Base-by-base conservation (phyloP, 1,140 invertebrate species). In the Drosophila nannoptera region DNA sequence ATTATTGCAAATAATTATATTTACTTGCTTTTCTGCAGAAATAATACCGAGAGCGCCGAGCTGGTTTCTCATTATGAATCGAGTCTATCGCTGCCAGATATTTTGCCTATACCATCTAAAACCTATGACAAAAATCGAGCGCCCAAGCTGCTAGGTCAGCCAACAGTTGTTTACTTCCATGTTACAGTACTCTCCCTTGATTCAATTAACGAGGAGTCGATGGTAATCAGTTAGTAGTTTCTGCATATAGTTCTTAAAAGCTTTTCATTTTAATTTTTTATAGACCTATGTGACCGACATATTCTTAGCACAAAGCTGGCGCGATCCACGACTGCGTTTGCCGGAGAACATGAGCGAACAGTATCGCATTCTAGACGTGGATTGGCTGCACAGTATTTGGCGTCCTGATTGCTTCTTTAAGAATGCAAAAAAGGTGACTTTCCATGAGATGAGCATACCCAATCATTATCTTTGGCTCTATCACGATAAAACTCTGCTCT, bases 311-410 rank as follows among this genome's bases (percentile, higher is more conserved):
- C 96, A 97, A 92, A 96, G 94, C 80, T 97, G 96, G 96, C 91
- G 96, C 29, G 96, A 97, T 91, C 94, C 95, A 64, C 92, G 96
- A 59, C 91, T 97, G 40, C 92, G 95, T 61, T 90, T 97, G 59
- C 96, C 96, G 33, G 95, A 96, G 89, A 97, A 97, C 89, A 97
- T 97, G 96, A 96, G 95, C 62, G 95, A 96, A 87, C 95, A 97
- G 77, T 97, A 97, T 89, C 91, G 96, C 62, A 96, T 97, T 81
- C 90, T 97, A 55, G 95, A 97, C 88, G 96, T 97, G 16, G 95
- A 95, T 74, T 97, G 96, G 96, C 90, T 97, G 73, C 95, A 96
- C 89, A 94, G 93, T 88, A 97, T 97, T 88, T 97, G 96, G 96
- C 92, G 96, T 59, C 96, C 96, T 0, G 96, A 97, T 90, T 96